These are phyloP conservation scores for Jaculus jaculus DNA, from an alignment of 2,113 vertebrate genomes.

Conservation along the genomic window DNA sequence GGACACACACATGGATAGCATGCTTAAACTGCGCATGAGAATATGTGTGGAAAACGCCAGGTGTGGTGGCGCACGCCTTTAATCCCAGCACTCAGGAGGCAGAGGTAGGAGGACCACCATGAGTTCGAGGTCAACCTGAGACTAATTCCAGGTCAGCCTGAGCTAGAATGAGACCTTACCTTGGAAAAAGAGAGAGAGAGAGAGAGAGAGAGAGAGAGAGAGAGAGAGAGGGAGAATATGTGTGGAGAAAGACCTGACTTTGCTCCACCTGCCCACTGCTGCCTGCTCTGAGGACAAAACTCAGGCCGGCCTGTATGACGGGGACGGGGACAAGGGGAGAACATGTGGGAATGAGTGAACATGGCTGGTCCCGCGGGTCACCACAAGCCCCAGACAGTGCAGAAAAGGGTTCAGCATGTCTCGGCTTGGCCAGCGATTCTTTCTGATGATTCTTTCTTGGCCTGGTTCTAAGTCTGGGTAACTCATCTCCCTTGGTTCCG, in stretches of 20 bases:
- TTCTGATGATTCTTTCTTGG: background rate
- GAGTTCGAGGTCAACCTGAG: no score
- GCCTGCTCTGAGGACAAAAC: background rate
- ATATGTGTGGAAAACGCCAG: no score
- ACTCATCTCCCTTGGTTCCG: background rate
- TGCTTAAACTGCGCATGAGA: background rate
- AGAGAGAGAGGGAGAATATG: no score
- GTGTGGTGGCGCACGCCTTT: no score
- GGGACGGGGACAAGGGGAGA: background rate
- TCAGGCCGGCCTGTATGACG: background rate
- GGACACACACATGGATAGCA: background rate
- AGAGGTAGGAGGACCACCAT: no score
- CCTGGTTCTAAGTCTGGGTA: background rate
- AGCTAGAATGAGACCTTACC: no score
- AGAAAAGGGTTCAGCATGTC: fast-evolving
- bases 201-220: no score
- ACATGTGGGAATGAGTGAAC: background rate
- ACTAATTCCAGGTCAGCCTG: no score
- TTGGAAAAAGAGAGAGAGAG: no score
- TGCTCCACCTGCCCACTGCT: fast-evolving
- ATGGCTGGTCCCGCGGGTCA: background rate
- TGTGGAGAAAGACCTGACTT: background rate
- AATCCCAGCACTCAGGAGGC: no score
- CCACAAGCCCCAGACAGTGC: background rate
- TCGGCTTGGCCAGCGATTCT: background rate